Evolutionary conservation across 2,113 vertebrate genomes (phyloP).

Genomic region (Engystomops pustulosus): DNA sequence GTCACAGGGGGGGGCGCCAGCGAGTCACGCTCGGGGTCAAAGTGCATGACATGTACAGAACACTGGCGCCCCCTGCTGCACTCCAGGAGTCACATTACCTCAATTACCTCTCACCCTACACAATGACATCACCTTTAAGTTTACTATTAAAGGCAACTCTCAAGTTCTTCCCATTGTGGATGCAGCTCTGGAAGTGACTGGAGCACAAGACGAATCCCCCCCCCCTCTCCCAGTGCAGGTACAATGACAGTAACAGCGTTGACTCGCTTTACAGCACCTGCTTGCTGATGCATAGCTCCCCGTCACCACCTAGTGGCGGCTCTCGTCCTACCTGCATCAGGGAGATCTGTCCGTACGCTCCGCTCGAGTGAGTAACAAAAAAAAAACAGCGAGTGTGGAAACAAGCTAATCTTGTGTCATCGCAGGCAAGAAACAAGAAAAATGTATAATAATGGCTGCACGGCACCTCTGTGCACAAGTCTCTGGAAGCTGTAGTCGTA

Average conservation of each 20-base stretch:
- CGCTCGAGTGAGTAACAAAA: background rate
- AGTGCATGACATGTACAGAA: background rate
- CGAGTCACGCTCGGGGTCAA: background rate
- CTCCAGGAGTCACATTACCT: too few species aligned
- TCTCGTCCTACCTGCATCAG: background rate
- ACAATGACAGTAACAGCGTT: background rate
- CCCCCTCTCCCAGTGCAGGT: too few species aligned
- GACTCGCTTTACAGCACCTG: background rate
- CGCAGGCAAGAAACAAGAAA: background rate
- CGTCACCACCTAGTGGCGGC: background rate
- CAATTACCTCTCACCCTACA: too few species aligned
- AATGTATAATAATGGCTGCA: background rate
- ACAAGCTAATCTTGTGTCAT: background rate
- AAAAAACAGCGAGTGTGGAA: background rate
- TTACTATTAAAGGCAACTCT: too few species aligned
- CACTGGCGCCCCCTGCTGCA: background rate
- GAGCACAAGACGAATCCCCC: background rate
- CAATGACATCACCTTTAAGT: too few species aligned
- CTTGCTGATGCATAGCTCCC: slow-evolving; percentile 17
- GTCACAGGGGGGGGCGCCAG: too few species aligned
- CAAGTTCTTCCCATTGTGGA: too few species aligned
- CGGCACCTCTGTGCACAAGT: background rate
- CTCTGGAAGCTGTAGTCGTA: background rate
- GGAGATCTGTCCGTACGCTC: background rate
- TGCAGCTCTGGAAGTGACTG: background rate